phyloP scores from a whole-genome alignment of 2,888 invertebrate species.

The Formica aserva region DNA sequence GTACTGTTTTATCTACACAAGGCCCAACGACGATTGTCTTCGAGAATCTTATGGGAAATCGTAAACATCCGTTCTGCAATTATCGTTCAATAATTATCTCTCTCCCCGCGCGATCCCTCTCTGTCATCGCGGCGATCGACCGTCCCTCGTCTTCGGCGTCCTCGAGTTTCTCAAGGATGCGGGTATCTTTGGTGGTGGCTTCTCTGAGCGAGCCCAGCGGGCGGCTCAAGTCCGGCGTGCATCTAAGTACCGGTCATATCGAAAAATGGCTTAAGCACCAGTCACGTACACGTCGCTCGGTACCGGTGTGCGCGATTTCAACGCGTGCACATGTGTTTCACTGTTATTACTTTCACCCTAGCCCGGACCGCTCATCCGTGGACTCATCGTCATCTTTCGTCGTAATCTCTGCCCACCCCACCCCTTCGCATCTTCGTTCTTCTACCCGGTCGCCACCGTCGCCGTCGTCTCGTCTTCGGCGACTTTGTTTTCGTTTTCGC shows the following conservation, averaged over 20 bases:
- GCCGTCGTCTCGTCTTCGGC: slow-evolving; percentile 49
- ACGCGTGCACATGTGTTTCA: slow-evolving; percentile 74
- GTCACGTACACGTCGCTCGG: slow-evolving; percentile 77
- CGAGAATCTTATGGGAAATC: slow-evolving; percentile 52
- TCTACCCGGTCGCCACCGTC: slow-evolving; percentile 25
- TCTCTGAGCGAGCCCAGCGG: slow-evolving; percentile 72
- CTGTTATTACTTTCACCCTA: slow-evolving; percentile 82
- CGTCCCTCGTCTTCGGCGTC: slow-evolving; percentile 67
- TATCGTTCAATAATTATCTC: slow-evolving; percentile 70
- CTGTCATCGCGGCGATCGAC: slow-evolving; percentile 41
- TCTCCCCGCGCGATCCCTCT: slow-evolving; percentile 24
- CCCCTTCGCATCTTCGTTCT: background rate
- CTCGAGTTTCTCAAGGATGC: slow-evolving; percentile 74
- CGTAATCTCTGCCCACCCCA: slow-evolving; percentile 55
- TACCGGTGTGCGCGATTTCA: slow-evolving; percentile 54
- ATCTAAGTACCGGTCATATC: slow-evolving; percentile 76
- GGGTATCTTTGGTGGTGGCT: slow-evolving; percentile 67
- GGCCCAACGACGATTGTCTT: slow-evolving; percentile 3
- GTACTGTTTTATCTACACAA: slow-evolving; percentile 7
- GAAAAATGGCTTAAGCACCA: slow-evolving; percentile 81
- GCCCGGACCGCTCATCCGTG: slow-evolving; percentile 52
- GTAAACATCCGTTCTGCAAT: slow-evolving; percentile 63
- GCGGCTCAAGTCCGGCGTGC: slow-evolving; percentile 68
- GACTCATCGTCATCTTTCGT: slow-evolving; percentile 62
- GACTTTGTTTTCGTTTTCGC: slow-evolving; percentile 21